Conservation (phyloP, 2,888 invertebrate species). For the Pecten maximus region DNA sequence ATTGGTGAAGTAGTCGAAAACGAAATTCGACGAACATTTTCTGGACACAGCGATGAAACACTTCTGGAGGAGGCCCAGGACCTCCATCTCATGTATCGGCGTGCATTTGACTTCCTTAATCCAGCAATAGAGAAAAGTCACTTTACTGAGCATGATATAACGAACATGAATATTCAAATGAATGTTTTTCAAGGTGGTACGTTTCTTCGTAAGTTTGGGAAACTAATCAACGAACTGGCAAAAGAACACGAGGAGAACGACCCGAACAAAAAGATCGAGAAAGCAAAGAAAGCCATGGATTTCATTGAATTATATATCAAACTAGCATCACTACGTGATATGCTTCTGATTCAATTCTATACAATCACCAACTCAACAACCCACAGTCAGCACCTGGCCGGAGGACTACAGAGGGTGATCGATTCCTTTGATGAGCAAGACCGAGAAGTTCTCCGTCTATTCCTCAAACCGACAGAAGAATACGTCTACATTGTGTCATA, state of each 20-base stretch:
- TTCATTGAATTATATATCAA: not conserved
- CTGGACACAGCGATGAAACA: not conserved
- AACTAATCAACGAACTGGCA: not conserved
- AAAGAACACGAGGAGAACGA: not conserved
- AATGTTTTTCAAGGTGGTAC: not conserved
- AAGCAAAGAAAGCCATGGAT: not conserved
- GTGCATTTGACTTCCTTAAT: not conserved
- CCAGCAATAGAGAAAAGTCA: not conserved
- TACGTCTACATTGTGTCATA: not conserved
- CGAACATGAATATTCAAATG: not conserved
- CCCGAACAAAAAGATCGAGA: not conserved
- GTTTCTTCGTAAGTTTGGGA: not conserved
- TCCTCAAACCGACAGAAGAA: not conserved
- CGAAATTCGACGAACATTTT: not conserved
- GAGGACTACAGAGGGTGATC: not conserved
- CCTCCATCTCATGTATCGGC: not conserved
- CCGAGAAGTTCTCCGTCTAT: not conserved
- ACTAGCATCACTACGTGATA: not conserved
- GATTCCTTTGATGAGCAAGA: constrained; percentile 11
- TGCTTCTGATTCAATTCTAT: not conserved
- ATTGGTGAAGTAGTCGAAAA: not conserved
- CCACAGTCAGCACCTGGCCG: not conserved
- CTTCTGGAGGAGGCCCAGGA: not conserved
- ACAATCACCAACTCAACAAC: not conserved
- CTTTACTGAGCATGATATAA: not conserved